Evolutionary conservation across 2,113 vertebrate genomes (phyloP).

Genomic region (Pseudolaguvia tuberculata): DNA sequence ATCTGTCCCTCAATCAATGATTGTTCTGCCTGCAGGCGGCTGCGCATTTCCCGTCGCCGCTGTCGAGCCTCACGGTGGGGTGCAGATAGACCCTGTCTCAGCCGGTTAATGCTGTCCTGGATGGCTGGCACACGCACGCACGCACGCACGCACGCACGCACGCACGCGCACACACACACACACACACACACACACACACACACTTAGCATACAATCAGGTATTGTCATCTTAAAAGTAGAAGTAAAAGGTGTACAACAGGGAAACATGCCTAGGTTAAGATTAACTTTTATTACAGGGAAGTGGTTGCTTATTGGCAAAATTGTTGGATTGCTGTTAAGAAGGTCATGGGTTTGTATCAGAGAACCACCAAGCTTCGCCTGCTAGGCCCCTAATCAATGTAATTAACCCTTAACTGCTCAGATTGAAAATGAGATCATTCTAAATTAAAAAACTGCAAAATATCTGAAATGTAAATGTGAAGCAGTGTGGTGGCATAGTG

Average conservation of each 20-base stretch:
- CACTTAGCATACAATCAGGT: no score
- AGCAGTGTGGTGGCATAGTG: no score
- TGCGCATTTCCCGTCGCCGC: conserved; percentile 77
- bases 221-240: background rate
- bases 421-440: no score
- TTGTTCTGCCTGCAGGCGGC: conserved; percentile 80
- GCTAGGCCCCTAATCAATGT: no score
- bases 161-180: background rate
- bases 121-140: conserved; percentile 68
- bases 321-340: no score
- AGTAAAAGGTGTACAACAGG: background rate
- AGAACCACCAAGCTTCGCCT: no score
- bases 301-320: no score
- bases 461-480: no score
- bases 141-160: conserved; percentile 1
- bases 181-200: background rate
- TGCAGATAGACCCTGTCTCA: conserved; percentile 74
- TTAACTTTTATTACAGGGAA: background rate
- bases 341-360: no score
- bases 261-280: background rate
- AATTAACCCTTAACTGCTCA: no score
- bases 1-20: conserved; percentile 83
- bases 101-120: conserved; percentile 78
- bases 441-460: no score
- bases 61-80: conserved; percentile 84